Conservation (phyloP, 1,140 invertebrate species). For the Micrasema minimum region DNA sequence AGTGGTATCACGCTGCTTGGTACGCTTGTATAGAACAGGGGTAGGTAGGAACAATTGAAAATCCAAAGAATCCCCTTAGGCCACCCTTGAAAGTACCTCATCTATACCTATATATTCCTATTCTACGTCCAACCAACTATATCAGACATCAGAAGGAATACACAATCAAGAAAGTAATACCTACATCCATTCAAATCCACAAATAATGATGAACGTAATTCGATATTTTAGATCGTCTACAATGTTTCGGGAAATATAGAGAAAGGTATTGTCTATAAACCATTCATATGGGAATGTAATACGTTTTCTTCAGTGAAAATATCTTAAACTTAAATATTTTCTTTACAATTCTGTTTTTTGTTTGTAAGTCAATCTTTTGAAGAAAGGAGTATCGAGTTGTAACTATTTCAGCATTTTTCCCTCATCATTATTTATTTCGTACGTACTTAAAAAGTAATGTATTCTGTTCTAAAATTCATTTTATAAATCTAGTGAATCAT, state of each 20-base stretch:
- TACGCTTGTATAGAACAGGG: neutral
- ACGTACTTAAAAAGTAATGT: too few species aligned
- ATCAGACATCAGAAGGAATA: conserved; percentile 17
- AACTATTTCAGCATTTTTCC: too few species aligned
- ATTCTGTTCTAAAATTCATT: too few species aligned
- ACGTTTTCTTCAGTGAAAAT: too few species aligned
- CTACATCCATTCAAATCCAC: conserved; percentile 3
- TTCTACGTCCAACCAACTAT: neutral
- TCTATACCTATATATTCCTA: neutral
- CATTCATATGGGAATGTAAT: too few species aligned
- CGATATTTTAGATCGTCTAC: conserved; percentile 6
- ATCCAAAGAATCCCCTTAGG: conserved; percentile 35
- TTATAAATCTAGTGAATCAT: too few species aligned
- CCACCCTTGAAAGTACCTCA: neutral
- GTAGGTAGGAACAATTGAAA: conserved; percentile 39
- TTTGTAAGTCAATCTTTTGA: too few species aligned
- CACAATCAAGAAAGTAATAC: conserved; percentile 1
- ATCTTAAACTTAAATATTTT: too few species aligned
- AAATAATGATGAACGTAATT: conserved; percentile 18
- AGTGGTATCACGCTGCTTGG: conserved; percentile 14
- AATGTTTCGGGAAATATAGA: neutral
- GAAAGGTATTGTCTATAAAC: too few species aligned
- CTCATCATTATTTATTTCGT: too few species aligned
- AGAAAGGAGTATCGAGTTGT: too few species aligned
- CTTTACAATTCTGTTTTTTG: too few species aligned